Evolutionary conservation across 2,113 vertebrate genomes (phyloP).

Genomic region (Ophiodon elongatus): DNA sequence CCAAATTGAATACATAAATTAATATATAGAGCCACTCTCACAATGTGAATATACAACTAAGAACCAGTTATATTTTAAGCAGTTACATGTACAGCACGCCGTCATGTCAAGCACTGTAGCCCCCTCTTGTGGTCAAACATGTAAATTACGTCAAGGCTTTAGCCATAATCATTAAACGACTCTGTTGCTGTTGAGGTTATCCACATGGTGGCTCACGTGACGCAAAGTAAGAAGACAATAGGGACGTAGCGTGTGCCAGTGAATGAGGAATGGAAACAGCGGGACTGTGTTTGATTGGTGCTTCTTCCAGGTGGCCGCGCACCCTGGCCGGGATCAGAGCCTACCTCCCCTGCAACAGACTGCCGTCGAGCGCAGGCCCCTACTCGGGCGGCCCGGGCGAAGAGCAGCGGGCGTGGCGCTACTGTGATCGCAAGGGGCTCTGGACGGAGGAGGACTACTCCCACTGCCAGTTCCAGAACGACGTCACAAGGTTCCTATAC

Average conservation of each 20-base stretch:
- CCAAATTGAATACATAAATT: background rate
- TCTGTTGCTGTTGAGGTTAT: background rate
- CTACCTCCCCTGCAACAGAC: constrained; percentile 90
- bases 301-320: constrained; percentile 90
- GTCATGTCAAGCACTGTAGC: constrained; percentile 26
- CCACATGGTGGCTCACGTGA: background rate
- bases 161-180: background rate
- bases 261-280: background rate
- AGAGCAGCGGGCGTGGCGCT: constrained; percentile 92
- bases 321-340: constrained; percentile 95
- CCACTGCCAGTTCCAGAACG: constrained; percentile 95
- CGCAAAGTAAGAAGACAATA: background rate
- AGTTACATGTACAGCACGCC: background rate
- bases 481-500: constrained; percentile 93
- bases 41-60: background rate
- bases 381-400: constrained; percentile 89
- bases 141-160: background rate
- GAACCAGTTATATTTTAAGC: background rate
- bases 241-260: background rate
- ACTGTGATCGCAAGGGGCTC: constrained; percentile 90
- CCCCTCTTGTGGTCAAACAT: constrained; percentile 73
- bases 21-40: background rate
- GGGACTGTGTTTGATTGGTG: background rate
- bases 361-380: constrained; percentile 87
- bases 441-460: constrained; percentile 97